Percentiles rank a stretch among this genome's conserved stretches.
These are phyloP conservation scores for Lichenostomus cassidix DNA, from an alignment of 2,113 vertebrate species.

Conservation along the genomic window DNA sequence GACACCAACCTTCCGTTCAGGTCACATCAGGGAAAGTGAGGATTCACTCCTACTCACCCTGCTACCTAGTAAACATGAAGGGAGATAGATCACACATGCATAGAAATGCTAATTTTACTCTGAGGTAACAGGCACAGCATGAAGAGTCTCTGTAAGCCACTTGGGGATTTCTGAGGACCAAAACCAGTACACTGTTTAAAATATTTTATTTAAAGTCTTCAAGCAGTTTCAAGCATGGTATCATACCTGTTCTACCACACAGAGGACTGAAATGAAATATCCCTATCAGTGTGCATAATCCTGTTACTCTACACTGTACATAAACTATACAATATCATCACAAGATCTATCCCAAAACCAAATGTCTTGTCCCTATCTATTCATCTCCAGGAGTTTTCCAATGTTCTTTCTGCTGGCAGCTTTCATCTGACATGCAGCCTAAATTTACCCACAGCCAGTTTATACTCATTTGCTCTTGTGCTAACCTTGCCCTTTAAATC, in stretches of 20 bases:
- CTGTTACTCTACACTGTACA: not conserved
- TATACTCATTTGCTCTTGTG: not conserved
- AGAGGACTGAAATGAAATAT: not conserved
- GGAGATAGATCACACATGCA: not conserved
- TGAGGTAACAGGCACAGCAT: not conserved
- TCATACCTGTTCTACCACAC: not conserved
- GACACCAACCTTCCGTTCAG: not conserved
- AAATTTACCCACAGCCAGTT: slow-evolving; percentile 1
- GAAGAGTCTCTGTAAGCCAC: not conserved
- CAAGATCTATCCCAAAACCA: not conserved
- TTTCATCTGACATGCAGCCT: not conserved
- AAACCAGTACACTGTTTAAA: not conserved
- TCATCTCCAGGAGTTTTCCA: not conserved
- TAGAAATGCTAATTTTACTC: not conserved
- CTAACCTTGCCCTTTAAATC: slow-evolving; percentile 62
- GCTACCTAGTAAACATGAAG: not conserved
- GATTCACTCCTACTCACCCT: not conserved
- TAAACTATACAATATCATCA: not conserved
- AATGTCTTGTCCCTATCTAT: not conserved
- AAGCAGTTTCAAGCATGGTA: not conserved
- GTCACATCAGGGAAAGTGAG: not conserved
- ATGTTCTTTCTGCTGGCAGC: not conserved
- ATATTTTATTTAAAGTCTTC: not conserved
- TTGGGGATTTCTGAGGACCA: not conserved
- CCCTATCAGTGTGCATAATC: not conserved